Base-by-base conservation (phyloP, 2,888 invertebrate genomes). In the Piscicola geometra region DNA sequence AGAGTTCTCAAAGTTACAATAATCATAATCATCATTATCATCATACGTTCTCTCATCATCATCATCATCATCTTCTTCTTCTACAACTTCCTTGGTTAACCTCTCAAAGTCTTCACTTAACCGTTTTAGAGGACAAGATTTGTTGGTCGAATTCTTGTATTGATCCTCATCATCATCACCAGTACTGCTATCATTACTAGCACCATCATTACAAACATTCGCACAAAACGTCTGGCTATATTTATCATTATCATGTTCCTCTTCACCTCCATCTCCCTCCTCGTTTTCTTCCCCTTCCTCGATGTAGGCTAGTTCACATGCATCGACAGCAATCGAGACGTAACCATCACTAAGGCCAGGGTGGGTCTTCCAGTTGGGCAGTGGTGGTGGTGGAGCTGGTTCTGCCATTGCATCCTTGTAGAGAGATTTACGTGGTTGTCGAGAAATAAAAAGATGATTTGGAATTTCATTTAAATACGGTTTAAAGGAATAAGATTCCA, bases 71-170 rank as follows among this genome's bases (percentile, higher is more conserved):
- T 56, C 60, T 56, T 25, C n/a, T 3, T 56, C 60, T 56, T 56
- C 60, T 5, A 15, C n/a, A 3, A 56, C 60, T 56, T 56, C 60
- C n/a, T 21, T 56, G 12, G n/a, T 21, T 5, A 56, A n/a, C 21
- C 60, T 25, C 3, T 56, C 60, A 21, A 56, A 56, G 25, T 56
- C 60, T 25, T 56, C n/a, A 56, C 60, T 56, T 25, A 56, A 56
- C 21, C 60, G 5, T 56, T 56, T 56, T 3, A 56, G 5, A 5
- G 25, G 25, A 25, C 60, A 56, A 9, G n/a, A 25, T 56, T 56
- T 18, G n/a, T n/a, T n/a, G n/a, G n/a, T n/a, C n/a, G n/a, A n/a
- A n/a, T n/a, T n/a, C n/a, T n/a, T n/a, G n/a, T n/a, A n/a, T 5
- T 18, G 21, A 3, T 56, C n/a, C 9, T 5, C 5, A 56, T 25